These are phyloP conservation scores for Morinoia aosen DNA, from an alignment of 2,888 invertebrate genomes.

Conservation along the genomic window DNA sequence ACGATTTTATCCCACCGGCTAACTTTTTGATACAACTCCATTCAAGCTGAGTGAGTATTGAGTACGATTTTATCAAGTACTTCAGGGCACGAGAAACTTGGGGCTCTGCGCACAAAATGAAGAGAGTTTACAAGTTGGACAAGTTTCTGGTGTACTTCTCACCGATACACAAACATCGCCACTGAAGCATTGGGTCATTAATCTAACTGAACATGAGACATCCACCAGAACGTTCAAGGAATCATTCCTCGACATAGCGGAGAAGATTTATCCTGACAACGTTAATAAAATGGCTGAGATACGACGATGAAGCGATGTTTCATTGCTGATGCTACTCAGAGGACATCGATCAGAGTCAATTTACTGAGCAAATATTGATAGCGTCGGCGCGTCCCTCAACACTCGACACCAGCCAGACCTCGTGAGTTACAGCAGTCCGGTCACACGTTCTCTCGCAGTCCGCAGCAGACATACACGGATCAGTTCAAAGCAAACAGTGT, in stretches of 20 bases:
- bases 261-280: not conserved
- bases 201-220: not conserved
- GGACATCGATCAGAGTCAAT: not conserved
- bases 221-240: not conserved
- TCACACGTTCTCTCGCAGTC: not conserved
- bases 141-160: not conserved
- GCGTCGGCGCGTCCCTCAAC: not conserved
- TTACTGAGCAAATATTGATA: slow-evolving; percentile 2
- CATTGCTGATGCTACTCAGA: not conserved
- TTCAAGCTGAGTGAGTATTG: not conserved
- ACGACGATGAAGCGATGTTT: not conserved
- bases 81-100: not conserved
- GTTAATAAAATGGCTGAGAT: not conserved
- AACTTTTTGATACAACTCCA: not conserved
- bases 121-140: not conserved
- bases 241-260: not conserved
- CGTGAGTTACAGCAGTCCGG: not conserved
- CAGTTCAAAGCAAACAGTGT: not conserved
- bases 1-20: too few relatives aligned
- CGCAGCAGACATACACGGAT: not conserved
- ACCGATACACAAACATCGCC: not conserved
- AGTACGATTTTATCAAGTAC: not conserved
- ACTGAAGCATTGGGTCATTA: not conserved
- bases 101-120: not conserved
- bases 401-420: not conserved